Conservation (phyloP, 2,113 vertebrate genomes). For the cattle (Bos taurus) region DNA sequence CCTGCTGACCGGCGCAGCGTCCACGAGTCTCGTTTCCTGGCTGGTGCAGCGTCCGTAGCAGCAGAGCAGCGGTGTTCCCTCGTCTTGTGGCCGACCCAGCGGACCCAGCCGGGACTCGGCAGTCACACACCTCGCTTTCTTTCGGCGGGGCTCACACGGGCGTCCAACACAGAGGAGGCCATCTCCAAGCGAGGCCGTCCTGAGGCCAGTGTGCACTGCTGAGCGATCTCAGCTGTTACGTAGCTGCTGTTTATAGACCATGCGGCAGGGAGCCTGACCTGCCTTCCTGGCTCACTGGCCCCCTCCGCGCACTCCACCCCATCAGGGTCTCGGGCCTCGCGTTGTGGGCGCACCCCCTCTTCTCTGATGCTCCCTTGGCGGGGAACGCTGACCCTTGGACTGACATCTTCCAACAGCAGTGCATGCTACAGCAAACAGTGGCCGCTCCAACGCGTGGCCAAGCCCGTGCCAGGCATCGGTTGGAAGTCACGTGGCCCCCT, state of each 20-base stretch:
- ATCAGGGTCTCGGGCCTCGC: fast-evolving
- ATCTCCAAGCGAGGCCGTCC: fast-evolving
- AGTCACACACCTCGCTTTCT: fast-evolving
- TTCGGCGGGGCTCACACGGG: neutral
- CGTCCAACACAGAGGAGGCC: neutral
- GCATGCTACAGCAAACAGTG: fast-evolving
- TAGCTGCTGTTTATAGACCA: fast-evolving
- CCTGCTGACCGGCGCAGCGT: neutral
- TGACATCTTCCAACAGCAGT: neutral
- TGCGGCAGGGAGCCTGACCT: fast-evolving
- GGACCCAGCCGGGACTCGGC: fast-evolving
- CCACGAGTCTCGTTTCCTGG: fast-evolving
- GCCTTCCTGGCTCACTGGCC: fast-evolving
- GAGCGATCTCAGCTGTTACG: fast-evolving
- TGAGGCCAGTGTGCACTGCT: fast-evolving
- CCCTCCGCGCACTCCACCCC: fast-evolving
- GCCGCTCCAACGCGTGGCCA: fast-evolving
- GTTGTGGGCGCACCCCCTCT: fast-evolving
- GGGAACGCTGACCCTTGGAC: fast-evolving
- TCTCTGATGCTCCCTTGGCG: fast-evolving
- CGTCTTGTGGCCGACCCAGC: fast-evolving
- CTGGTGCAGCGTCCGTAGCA: fast-evolving
- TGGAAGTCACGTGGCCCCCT: neutral
- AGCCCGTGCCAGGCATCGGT: fast-evolving
- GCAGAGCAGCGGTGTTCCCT: fast-evolving